Evolutionary conservation across 2,113 vertebrate genomes (phyloP).

Genomic region (Caretta caretta): DNA sequence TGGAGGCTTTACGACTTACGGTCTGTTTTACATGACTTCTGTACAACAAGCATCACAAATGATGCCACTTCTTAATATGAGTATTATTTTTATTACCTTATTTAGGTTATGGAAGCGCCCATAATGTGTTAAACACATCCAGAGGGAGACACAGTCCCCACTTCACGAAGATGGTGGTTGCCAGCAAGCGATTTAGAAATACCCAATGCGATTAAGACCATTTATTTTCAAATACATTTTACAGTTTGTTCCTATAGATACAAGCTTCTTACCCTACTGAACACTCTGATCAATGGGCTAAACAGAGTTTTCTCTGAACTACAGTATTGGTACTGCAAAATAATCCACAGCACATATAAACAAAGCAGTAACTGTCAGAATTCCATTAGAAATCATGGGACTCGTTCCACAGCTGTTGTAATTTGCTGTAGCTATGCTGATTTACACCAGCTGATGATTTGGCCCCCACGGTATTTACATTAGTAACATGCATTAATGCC

Average conservation of each 20-base stretch:
- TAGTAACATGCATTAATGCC: conserved; percentile 21
- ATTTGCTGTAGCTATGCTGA: background rate
- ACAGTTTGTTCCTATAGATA: background rate
- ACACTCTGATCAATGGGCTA: accelerated
- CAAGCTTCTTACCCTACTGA: background rate
- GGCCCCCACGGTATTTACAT: conserved; percentile 2
- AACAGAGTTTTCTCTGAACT: background rate
- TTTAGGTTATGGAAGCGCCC: background rate
- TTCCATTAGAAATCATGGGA: background rate
- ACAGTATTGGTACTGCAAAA: background rate
- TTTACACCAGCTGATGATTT: background rate
- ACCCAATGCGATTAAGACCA: background rate
- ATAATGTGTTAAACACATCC: background rate
- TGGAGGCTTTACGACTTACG: background rate
- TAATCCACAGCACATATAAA: background rate
- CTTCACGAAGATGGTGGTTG: background rate
- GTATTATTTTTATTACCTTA: background rate
- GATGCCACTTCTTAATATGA: background rate
- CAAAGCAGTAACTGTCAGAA: background rate
- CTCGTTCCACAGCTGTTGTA: background rate
- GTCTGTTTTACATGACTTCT: background rate
- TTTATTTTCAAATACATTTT: background rate
- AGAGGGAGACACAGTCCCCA: accelerated
- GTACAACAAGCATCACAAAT: background rate
- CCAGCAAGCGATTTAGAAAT: background rate